Conservation (phyloP, 2,797 vertebrate genomes). For the Emys orbicularis region DNA sequence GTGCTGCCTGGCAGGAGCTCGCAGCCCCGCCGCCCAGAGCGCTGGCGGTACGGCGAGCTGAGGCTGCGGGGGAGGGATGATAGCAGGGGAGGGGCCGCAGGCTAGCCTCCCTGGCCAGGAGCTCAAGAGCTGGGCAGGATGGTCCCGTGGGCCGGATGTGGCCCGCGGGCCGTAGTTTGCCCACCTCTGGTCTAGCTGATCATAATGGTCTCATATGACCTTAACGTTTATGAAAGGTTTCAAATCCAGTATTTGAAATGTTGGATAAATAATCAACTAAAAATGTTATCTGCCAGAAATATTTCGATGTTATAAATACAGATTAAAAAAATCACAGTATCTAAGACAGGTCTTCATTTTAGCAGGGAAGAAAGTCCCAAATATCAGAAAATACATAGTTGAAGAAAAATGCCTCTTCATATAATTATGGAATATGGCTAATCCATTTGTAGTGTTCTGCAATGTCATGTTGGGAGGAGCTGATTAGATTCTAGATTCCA, state of each 20-base stretch:
- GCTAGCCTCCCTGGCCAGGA: too few relatives aligned
- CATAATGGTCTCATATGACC: fast-evolving
- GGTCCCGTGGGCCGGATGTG: too few relatives aligned
- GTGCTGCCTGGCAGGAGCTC: too few relatives aligned
- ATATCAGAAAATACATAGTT: background rate
- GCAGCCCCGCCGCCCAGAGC: too few relatives aligned
- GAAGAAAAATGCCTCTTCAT: background rate
- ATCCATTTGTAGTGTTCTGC: background rate
- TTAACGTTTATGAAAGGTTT: background rate
- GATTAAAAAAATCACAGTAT: background rate
- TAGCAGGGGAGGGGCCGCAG: too few relatives aligned
- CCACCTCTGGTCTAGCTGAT: background rate
- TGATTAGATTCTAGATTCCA: background rate
- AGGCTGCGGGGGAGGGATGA: too few relatives aligned
- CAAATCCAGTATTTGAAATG: background rate
- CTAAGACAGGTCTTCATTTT: background rate
- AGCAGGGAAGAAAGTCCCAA: fast-evolving
- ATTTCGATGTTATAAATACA: background rate
- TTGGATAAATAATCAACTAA: background rate
- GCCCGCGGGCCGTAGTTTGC: too few relatives aligned
- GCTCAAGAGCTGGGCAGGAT: too few relatives aligned
- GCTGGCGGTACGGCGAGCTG: too few relatives aligned
- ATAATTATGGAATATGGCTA: background rate
- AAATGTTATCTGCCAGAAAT: background rate
- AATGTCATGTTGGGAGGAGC: background rate